Base-by-base conservation (phyloP, 2,113 vertebrate genomes). In the Hydrolagus affinis region DNA sequence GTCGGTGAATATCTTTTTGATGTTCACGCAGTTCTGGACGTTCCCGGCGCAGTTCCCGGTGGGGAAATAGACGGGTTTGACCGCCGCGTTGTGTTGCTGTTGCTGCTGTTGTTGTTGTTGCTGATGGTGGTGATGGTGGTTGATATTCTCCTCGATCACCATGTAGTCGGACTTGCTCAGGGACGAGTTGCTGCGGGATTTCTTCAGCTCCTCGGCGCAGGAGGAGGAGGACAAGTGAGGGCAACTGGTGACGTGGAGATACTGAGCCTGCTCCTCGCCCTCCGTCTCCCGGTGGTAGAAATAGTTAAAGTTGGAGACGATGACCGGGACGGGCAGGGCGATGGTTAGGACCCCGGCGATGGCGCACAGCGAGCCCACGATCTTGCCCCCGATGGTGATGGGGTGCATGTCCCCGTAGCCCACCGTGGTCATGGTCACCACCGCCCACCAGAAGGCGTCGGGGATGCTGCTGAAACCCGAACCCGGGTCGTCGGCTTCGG, bases 361-460 rank as follows among this genome's bases (percentile, higher is more conserved):
- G 0, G 73, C 44, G 17, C 73, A 75, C 17, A 75, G 44, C 15
- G 73, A 75, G 12, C 73, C 73, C 7, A 75, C 44, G 73, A 75
- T 75, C 44, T 75, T 75, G 4, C 73, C 73, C 0, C 30, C 73
- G 8, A 75, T 75, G 0, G 73, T 56, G 32, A 12, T 21, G 32
- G 73, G 73, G 15, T 56, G 30, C 73, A 75, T 75, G 17, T 75
- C 73, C 7, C 73, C 73, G 25, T 75, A 75, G 11, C 73, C 44
- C 44, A 44, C 44, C 2, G 44, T 44, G 44, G 44, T 44, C 44
- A 44, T 75, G 73, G 9, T 70, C 69, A 70, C 9, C 69, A 19
- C 69, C n/a, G 97, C 97, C 97, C 97, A 99, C 97, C 97, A 99
- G 92, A 99, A 99, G 90, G 97, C 97, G 77, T 98, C 97, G 0